Evolutionary conservation across 2,113 vertebrate species (phyloP), one percentile per base, ranked within the genome.

Genomic region (Mus pahari): DNA sequence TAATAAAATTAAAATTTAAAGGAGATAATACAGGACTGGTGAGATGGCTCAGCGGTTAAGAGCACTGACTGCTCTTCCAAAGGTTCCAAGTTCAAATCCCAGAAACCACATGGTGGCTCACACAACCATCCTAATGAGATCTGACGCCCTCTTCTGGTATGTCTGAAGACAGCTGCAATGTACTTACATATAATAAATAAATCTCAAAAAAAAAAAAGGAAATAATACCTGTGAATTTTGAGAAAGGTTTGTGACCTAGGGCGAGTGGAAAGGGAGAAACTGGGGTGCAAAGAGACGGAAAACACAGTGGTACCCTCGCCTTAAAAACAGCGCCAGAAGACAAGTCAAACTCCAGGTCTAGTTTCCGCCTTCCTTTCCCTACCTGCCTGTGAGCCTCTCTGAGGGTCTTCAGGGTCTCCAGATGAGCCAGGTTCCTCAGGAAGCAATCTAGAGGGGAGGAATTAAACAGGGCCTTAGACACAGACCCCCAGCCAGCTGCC

Each of bases 381-480:
- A 97, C 97, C 96, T 89, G 94, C 53, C 91, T 95, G 94, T 33
- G 94, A 45, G 20, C 71, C 83, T 87, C 89, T 87, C 19, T 93
- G 89, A 36, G 82, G 53, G 11, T 96, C 90, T 1, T 96, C 97
- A n/a, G 91, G 77, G 66, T 94, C 94, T 81, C 96, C 97, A 5
- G 83, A 94, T 62, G 86, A 39, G 24, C 73, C 50, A 28, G 4
- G 68, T 31, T 97, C 98, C 64, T 98, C 98, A 0, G 97, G 97
- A 91, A 98, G 97, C n/a, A 98, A 94, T 66, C 98, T 98, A 93
- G 14, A 28, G 0, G 2, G 16, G 14, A 74, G 62, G 24, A 48
- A 78, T 66, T 7, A 14, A 70, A 71, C 62, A 6, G 6, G 3
- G 39, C 19, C 33, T 90, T 71, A 93, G 48, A 20, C 8, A 42